phyloP scores from a whole-genome alignment of 1,140 invertebrate species.

The Vanessa atalanta region DNA sequence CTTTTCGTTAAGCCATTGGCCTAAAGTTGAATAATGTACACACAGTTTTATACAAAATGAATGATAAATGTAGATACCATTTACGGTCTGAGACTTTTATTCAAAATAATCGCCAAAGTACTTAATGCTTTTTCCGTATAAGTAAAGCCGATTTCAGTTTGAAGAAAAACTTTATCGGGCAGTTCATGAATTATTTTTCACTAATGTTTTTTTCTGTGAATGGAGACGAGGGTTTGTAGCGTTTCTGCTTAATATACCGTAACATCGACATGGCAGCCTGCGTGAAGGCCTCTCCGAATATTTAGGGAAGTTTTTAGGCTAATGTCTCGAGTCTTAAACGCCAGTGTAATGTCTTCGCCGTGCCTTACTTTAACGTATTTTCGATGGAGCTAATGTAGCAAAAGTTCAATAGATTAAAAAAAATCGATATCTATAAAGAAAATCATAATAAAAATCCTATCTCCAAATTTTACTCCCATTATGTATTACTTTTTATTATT shows the following conservation, averaged over 20 bases:
- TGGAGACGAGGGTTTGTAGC: constrained; percentile 2
- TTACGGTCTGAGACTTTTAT: no score
- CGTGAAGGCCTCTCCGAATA: constrained; percentile 6
- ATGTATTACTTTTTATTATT: no score
- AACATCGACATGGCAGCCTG: constrained; percentile 14
- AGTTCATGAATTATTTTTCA: constrained; percentile 23
- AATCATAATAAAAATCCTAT: no score
- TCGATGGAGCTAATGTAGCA: constrained; percentile 9
- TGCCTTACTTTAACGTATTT: not conserved
- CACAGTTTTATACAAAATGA: no score
- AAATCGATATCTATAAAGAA: not conserved
- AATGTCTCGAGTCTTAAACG: constrained; percentile 14
- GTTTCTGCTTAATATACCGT: constrained; percentile 18
- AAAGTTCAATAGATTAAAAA: constrained; percentile 9
- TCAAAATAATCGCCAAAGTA: not conserved
- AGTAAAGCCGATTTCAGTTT: not conserved
- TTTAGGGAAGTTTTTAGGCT: constrained; percentile 13
- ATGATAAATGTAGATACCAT: no score
- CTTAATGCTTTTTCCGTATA: not conserved
- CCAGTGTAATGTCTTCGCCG: constrained; percentile 9
- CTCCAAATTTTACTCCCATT: no score
- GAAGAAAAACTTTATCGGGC: not conserved
- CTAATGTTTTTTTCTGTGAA: constrained; percentile 17
- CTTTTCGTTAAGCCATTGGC: no score
- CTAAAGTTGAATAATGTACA: no score